phyloP scores from a whole-genome alignment of 2,113 vertebrate species.

The Pelmatolapia mariae region DNA sequence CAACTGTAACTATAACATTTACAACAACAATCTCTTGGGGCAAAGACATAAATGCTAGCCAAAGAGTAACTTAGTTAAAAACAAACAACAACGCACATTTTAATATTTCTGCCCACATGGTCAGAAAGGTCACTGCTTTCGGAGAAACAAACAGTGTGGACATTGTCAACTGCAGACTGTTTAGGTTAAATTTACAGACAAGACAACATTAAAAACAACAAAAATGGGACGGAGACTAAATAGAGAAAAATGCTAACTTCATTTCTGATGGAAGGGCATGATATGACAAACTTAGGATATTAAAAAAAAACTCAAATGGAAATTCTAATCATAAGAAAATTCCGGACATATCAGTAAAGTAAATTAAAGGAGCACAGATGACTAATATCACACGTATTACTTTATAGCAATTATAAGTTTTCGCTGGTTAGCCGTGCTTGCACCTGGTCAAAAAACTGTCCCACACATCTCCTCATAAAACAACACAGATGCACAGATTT shows the following conservation, averaged over 20 bases:
- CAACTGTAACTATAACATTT: not conserved
- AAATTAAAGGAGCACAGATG: not conserved
- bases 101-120: not conserved
- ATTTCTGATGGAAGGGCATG: not conserved
- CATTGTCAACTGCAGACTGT: not conserved
- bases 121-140: not conserved
- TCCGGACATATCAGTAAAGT: rapidly evolving
- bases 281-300: not conserved
- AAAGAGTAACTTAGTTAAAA: not conserved
- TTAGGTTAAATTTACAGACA: not conserved
- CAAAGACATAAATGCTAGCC: not conserved
- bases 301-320: not conserved
- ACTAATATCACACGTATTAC: rapidly evolving
- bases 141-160: not conserved
- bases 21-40: rapidly evolving
- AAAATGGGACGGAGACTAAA: not conserved
- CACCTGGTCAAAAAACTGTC: not conserved
- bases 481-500: not conserved
- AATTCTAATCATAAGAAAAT: not conserved
- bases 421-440: not conserved
- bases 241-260: not conserved
- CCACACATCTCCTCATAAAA: not conserved
- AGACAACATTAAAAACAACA: not conserved
- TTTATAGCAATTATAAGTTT: rapidly evolving
- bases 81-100: not conserved